Evolutionary conservation across 2,797 vertebrate genomes (phyloP).

Genomic region (Catharus ustulatus): DNA sequence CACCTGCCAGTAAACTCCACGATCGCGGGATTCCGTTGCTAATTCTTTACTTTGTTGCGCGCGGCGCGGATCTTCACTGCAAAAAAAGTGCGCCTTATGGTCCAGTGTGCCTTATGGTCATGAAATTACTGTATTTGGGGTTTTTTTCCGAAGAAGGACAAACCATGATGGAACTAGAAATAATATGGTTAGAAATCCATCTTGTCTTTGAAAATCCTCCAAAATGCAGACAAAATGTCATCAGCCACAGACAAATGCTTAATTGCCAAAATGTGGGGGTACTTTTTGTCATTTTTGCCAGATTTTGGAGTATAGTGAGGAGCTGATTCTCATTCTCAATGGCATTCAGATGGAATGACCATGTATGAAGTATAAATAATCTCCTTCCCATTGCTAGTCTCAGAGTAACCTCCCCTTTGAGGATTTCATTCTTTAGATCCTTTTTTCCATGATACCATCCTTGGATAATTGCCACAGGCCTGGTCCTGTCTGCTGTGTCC

Average conservation of each 20-base stretch:
- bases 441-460: background rate
- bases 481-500: background rate
- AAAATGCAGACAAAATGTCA: background rate
- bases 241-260: background rate
- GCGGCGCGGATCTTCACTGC: too few species aligned
- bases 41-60: too few species aligned
- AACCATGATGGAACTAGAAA: background rate
- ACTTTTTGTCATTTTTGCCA: too few species aligned
- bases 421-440: background rate
- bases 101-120: too few species aligned
- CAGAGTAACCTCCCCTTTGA: background rate
- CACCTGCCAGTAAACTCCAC: too few species aligned
- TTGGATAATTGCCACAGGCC: background rate
- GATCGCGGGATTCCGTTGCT: too few species aligned
- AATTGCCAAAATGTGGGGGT: background rate
- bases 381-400: fast-evolving
- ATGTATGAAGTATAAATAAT: background rate
- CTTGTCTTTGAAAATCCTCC: background rate
- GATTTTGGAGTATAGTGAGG: background rate
- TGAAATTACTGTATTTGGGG: too few species aligned
- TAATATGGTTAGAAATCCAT: background rate
- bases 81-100: too few species aligned
- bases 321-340: background rate
- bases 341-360: background rate
- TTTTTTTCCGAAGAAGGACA: background rate